A percentile compares a stretch with the other conserved stretches of the same genome.
Conservation (phyloP, 2,888 invertebrate genomes). For the Syrista parreyssii region DNA sequence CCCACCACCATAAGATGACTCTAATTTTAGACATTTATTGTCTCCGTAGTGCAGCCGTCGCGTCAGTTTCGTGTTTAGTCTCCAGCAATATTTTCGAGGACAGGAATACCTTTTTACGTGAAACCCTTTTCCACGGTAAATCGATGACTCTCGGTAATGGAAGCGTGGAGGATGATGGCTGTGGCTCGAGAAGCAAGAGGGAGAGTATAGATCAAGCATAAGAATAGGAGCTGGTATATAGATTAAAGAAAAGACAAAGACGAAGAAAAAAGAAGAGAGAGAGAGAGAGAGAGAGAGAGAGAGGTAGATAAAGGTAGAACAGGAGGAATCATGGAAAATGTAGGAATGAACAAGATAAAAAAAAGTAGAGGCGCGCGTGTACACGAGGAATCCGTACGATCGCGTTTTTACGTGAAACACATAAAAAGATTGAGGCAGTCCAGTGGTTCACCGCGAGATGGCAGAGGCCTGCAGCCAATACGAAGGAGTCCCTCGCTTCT, state of each 20-base stretch:
- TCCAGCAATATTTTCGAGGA: slow-evolving; percentile 14
- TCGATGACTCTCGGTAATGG: neutral
- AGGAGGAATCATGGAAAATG: neutral
- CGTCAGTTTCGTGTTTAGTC: slow-evolving; percentile 11
- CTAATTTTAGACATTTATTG: slow-evolving; percentile 15
- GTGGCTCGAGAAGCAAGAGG: neutral
- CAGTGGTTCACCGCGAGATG: slow-evolving; percentile 58
- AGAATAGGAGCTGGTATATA: slow-evolving; percentile 32
- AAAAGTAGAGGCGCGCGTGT: neutral
- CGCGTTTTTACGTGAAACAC: slow-evolving; percentile 53
- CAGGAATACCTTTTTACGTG: slow-evolving; percentile 10
- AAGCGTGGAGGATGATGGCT: neutral
- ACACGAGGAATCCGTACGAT: slow-evolving; percentile 35
- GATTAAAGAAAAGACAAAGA: slow-evolving; percentile 8
- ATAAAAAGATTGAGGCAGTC: slow-evolving; percentile 56
- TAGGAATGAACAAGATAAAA: neutral
- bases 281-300: too few relatives aligned
- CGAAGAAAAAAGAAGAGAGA: neutral
- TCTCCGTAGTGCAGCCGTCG: neutral
- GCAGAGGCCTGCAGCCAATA: slow-evolving; percentile 49
- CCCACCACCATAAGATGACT: neutral
- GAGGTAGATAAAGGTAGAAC: neutral
- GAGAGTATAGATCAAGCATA: slow-evolving; percentile 22
- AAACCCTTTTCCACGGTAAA: slow-evolving; percentile 4
- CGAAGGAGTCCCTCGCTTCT: neutral